Base-by-base conservation (phyloP, 1,140 invertebrate species). In the Glossosoma conforme region DNA sequence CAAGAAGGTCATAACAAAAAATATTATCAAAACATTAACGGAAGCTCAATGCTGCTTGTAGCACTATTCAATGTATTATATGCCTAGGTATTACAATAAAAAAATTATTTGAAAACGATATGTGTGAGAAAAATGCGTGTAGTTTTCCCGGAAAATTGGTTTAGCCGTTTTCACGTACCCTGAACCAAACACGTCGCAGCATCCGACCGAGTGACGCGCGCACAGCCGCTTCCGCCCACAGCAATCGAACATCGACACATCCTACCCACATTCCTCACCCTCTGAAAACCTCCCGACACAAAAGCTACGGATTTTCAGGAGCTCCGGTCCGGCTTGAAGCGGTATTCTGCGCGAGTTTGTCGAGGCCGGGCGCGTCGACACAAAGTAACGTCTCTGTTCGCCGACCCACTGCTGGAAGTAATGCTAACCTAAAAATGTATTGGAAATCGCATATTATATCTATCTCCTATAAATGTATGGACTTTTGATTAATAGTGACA, bases 101-200 rank as follows among this genome's bases (percentile, higher is more conserved):
- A 28, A 28, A 28, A 28, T 8, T 8, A 28, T 28, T 8, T 8
- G 25, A 28, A 28, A 6, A n/a, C n/a, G 25, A 28, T n/a, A 6
- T 8, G 6, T 28, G n/a, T 28, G 25, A 8, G 6, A 28, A 28
- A 8, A 28, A 8, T 6, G 25, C n/a, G n/a, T 28, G 25, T 28
- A 28, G n/a, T 8, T 28, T 8, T n/a, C n/a, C 6, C 6, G 33
- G 24, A 49, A 48, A 49, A 41, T 11, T 8, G 36, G 46, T 13
- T 36, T 25, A 38, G 37, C 38, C 37, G 5, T 13, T 11, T 40
- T 14, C 5, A 49, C 46, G 46, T 21, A 41, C 25, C 18, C 18
- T 19, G 6, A 38, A 5, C 25, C 36, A 41, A 49, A 41, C 46
- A 38, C 37, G 24, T 41, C 25, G 17, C 46, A 49, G 37, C 46